Conservation (phyloP, 1,140 invertebrate genomes). For the Hypothenemus hampei region DNA sequence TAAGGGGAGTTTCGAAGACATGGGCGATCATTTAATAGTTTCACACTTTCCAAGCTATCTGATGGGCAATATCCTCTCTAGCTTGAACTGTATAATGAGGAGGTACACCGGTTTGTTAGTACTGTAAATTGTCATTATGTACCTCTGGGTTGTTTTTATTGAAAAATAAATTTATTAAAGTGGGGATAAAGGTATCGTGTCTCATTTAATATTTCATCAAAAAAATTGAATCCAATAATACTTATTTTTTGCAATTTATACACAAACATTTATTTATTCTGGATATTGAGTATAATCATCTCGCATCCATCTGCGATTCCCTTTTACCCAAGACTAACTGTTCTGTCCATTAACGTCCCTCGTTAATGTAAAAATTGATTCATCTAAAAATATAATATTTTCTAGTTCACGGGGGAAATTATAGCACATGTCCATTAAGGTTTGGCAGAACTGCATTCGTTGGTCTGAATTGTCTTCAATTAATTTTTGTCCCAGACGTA, state of each 20-base stretch:
- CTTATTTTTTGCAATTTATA: conserved; percentile 4
- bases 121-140: neutral
- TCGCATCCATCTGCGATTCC: conserved; percentile 20
- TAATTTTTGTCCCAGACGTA: neutral
- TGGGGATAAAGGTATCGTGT: conserved; percentile 7
- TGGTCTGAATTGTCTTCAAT: neutral
- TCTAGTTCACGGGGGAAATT: too few relatives aligned
- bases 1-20: too few relatives aligned
- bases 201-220: conserved; percentile 10
- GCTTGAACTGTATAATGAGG: too few relatives aligned
- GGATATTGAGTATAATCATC: conserved; percentile 20
- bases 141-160: neutral
- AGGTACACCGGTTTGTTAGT: too few relatives aligned
- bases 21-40: conserved; percentile 36
- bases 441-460: conserved; percentile 8
- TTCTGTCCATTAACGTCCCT: conserved; percentile 16
- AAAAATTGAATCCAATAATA: conserved; percentile 6
- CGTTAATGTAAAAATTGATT: conserved; percentile 5
- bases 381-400: too few relatives aligned
- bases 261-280: conserved; percentile 10
- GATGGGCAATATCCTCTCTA: too few relatives aligned
- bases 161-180: neutral
- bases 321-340: conserved; percentile 13
- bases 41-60: conserved; percentile 37
- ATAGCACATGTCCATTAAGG: neutral